Evolutionary conservation across 1,140 invertebrate genomes (phyloP).

Genomic region (Eumaeus atala): DNA sequence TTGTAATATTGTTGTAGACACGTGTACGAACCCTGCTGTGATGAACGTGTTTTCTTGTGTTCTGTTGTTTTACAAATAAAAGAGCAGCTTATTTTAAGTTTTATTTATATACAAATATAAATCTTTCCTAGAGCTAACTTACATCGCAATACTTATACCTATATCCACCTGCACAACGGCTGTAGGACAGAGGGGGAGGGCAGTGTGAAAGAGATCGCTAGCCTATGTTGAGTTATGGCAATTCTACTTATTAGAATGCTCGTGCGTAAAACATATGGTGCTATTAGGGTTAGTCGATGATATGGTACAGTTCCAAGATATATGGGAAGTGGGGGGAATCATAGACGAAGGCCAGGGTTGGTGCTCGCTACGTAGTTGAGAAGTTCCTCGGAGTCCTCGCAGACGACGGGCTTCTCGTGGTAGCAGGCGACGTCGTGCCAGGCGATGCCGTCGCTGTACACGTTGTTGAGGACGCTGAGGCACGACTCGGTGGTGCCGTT

Average conservation of each 20-base stretch:
- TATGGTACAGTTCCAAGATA: not conserved
- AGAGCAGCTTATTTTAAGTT: constrained; percentile 24
- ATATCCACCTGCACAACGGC: constrained; percentile 55
- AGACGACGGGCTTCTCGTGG: constrained; percentile 92
- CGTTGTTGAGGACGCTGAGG: constrained; percentile 89
- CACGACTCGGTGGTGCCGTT: constrained; percentile 92
- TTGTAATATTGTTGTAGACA: too few species aligned
- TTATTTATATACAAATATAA: constrained; percentile 72
- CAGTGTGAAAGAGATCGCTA: constrained; percentile 42
- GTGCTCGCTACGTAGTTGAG: constrained; percentile 87
- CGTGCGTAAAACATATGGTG: constrained; percentile 13
- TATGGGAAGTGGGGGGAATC: constrained; percentile 26
- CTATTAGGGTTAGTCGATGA: constrained; percentile 7
- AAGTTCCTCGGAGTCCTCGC: constrained; percentile 91
- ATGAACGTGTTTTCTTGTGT: not conserved
- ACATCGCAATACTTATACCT: constrained; percentile 58
- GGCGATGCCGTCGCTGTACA: constrained; percentile 92
- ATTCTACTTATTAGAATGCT: constrained; percentile 24
- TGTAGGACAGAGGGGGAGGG: constrained; percentile 49
- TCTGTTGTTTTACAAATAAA: constrained; percentile 9
- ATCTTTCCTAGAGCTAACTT: constrained; percentile 58
- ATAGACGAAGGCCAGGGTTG: constrained; percentile 86
- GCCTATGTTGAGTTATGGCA: constrained; percentile 27
- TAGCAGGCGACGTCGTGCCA: constrained; percentile 96
- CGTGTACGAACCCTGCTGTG: too few species aligned